phyloP scores from a whole-genome alignment of 2,888 invertebrate species.

The Helicoverpa assulta region DNA sequence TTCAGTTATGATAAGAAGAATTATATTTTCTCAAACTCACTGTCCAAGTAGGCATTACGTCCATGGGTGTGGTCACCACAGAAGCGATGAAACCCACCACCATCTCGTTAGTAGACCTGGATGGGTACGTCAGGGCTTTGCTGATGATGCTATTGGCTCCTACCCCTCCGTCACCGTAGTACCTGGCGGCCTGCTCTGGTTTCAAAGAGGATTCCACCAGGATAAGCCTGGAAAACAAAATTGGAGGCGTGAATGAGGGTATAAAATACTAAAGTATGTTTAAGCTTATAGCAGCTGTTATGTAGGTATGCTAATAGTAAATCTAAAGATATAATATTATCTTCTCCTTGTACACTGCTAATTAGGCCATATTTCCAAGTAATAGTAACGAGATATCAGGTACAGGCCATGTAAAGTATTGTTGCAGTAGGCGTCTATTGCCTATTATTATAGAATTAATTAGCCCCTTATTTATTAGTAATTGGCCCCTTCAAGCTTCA shows the following conservation, averaged over 20 bases:
- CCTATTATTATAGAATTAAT: neutral
- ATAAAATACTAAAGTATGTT: neutral
- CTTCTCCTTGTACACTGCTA: neutral
- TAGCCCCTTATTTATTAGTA: too few relatives aligned
- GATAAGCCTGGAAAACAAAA: constrained; percentile 72
- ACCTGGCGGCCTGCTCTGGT: constrained; percentile 71
- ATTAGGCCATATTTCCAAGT: constrained; percentile 5
- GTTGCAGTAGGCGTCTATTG: neutral
- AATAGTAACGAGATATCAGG: neutral
- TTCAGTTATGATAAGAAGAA: neutral
- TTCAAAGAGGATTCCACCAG: constrained; percentile 76
- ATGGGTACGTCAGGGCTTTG: constrained; percentile 69
- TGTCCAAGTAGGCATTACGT: constrained; percentile 77
- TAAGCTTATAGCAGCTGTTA: neutral
- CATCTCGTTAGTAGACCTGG: constrained; percentile 72
- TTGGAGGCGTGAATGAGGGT: neutral
- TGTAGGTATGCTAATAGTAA: neutral
- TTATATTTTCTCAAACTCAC: constrained; percentile 67
- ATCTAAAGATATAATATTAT: neutral
- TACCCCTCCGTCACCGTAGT: constrained; percentile 76
- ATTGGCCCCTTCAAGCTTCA: neutral
- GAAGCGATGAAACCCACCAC: constrained; percentile 76
- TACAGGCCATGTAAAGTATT: neutral
- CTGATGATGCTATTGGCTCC: constrained; percentile 81
- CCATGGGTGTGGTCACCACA: constrained; percentile 75